phyloP scores from a whole-genome alignment of 1,140 invertebrate genomes.

The Neotoxoptera formosana region DNA sequence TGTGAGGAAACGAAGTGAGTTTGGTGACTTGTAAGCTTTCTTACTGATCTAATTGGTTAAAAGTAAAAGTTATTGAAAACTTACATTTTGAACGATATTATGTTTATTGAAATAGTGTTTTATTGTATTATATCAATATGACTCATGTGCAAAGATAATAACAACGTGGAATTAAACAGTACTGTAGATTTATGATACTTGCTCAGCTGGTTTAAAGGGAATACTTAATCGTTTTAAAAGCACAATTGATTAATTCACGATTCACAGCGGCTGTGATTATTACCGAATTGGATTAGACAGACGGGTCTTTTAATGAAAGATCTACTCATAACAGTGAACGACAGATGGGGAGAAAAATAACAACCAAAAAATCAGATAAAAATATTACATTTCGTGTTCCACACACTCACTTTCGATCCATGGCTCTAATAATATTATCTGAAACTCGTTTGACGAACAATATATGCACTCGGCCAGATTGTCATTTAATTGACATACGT shows the following conservation, averaged over 20 bases:
- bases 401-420: neutral
- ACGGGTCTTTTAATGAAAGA: neutral
- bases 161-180: neutral
- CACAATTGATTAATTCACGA: neutral
- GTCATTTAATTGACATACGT: conserved; percentile 32
- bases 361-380: neutral
- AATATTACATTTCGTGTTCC: neutral
- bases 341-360: neutral
- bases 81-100: neutral
- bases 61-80: neutral
- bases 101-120: neutral
- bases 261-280: neutral
- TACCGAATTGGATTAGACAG: neutral
- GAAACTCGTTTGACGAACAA: neutral
- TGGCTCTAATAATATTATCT: neutral
- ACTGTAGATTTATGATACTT: neutral
- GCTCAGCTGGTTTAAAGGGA: neutral
- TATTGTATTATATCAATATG: neutral
- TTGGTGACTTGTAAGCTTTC: neutral
- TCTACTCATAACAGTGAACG: neutral
- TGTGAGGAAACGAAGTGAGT: neutral
- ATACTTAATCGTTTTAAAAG: neutral
- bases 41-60: neutral
- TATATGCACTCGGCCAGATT: neutral
- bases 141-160: neutral